These are phyloP conservation scores for Paracentrotus lividus DNA, from an alignment of 53 echinoderm and acorn worm species.

Conservation along the genomic window DNA sequence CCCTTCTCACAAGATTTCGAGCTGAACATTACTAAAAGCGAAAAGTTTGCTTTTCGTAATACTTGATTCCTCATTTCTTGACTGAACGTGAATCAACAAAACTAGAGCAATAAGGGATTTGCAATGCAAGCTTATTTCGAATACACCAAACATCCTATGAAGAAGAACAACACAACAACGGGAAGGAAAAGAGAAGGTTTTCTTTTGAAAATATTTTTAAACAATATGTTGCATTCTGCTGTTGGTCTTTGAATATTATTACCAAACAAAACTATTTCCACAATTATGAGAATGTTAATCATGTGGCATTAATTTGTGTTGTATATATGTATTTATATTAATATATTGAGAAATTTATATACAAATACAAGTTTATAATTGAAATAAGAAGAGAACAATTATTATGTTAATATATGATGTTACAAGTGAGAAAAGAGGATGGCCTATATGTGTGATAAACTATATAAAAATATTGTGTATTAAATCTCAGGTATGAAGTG, in stretches of 20 bases:
- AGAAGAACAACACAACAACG: neutral
- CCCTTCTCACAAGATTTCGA: too few relatives aligned
- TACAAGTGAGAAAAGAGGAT: neutral
- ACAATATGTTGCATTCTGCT: neutral
- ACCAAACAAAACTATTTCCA: neutral
- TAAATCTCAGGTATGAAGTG: neutral
- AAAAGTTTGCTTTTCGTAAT: too few relatives aligned
- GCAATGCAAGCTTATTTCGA: neutral
- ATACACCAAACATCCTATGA: neutral
- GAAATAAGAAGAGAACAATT: too few relatives aligned
- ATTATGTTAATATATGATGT: neutral
- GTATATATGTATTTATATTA: neutral
- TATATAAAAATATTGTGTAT: too few relatives aligned
- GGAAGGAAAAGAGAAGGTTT: neutral
- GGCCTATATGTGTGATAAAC: neutral
- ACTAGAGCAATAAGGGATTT: too few relatives aligned
- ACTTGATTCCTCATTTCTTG: too few relatives aligned
- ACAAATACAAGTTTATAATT: too few relatives aligned
- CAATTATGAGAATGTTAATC: neutral
- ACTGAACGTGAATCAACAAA: too few relatives aligned
- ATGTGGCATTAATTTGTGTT: neutral
- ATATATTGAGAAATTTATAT: neutral
- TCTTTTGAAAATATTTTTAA: neutral
- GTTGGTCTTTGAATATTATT: neutral
- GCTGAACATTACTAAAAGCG: too few relatives aligned